These are phyloP conservation scores for Elysia chlorotica DNA, from an alignment of 1,140 invertebrate genomes.

Conservation along the genomic window DNA sequence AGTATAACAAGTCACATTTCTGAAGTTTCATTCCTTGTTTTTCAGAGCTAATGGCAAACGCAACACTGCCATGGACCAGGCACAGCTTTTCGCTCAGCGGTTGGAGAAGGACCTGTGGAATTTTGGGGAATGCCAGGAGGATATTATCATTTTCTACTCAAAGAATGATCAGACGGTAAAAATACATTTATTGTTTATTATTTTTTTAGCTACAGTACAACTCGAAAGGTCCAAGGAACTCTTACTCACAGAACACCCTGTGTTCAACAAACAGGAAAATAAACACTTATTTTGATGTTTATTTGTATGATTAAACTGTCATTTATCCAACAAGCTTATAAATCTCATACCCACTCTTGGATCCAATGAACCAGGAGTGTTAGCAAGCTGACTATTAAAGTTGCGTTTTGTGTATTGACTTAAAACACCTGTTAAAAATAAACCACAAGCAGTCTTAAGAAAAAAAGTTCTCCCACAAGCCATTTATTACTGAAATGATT, in stretches of 20 bases:
- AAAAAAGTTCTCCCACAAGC: no score
- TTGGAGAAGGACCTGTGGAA: constrained; percentile 34
- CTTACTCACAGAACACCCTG: not conserved
- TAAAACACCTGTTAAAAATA: no score
- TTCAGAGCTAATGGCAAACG: not conserved
- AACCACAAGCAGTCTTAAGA: no score
- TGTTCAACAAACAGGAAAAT: not conserved
- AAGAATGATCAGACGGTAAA: constrained; percentile 25
- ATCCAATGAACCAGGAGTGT: no score
- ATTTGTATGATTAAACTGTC: not conserved
- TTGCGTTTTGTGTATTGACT: no score
- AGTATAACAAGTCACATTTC: no score
- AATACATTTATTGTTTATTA: not conserved
- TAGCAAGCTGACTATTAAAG: no score
- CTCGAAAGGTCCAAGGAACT: not conserved
- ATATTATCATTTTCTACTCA: constrained; percentile 37
- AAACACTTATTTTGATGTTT: not conserved
- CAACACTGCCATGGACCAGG: constrained; percentile 11
- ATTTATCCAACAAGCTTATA: no score
- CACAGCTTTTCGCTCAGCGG: constrained; percentile 27
- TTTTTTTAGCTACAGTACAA: not conserved
- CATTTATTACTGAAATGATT: no score
- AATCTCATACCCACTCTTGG: no score
- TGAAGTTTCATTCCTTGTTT: no score
- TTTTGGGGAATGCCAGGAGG: constrained; percentile 36